Conservation (phyloP, 2,797 vertebrate species). For the Sebastes minor region DNA sequence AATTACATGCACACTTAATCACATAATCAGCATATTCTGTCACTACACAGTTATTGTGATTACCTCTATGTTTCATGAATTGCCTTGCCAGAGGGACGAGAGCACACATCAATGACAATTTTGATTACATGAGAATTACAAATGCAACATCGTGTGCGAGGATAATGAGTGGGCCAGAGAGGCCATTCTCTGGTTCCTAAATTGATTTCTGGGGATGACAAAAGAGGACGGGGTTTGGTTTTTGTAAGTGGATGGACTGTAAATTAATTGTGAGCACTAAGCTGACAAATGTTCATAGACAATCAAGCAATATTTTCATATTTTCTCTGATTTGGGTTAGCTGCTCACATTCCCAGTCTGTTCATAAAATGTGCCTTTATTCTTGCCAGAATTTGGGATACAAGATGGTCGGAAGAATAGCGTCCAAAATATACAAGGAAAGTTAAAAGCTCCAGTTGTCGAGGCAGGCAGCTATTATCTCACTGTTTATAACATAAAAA, state of each 20-base stretch:
- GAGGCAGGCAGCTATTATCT: conserved; percentile 26
- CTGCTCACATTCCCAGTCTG: conserved; percentile 64
- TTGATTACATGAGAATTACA: conserved; percentile 82
- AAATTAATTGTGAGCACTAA: conserved; percentile 81
- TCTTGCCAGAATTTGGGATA: conserved; percentile 63
- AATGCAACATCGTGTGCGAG: conserved; percentile 73
- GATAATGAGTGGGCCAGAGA: conserved; percentile 80
- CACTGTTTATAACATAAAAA: conserved; percentile 29
- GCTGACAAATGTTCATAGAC: conserved; percentile 76
- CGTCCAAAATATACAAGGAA: conserved; percentile 50
- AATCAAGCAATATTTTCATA: conserved; percentile 72
- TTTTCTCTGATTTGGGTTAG: conserved; percentile 72
- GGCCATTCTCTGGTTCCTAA: conserved; percentile 78
- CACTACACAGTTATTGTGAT: conserved; percentile 89
- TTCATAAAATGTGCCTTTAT: conserved; percentile 67
- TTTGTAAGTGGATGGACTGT: conserved; percentile 82
- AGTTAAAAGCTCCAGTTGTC: conserved; percentile 50
- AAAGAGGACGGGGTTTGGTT: conserved; percentile 70
- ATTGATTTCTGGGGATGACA: conserved; percentile 81
- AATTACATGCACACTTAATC: conserved; percentile 90
- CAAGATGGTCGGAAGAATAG: conserved; percentile 52
- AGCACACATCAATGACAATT: conserved; percentile 82
- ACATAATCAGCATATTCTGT: conserved; percentile 89
- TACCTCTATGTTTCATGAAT: conserved; percentile 86
- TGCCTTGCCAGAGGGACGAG: conserved; percentile 85